These are phyloP conservation scores for Onychorhynchus coronatus DNA, from an alignment of 2,113 vertebrate genomes.

Conservation along the genomic window DNA sequence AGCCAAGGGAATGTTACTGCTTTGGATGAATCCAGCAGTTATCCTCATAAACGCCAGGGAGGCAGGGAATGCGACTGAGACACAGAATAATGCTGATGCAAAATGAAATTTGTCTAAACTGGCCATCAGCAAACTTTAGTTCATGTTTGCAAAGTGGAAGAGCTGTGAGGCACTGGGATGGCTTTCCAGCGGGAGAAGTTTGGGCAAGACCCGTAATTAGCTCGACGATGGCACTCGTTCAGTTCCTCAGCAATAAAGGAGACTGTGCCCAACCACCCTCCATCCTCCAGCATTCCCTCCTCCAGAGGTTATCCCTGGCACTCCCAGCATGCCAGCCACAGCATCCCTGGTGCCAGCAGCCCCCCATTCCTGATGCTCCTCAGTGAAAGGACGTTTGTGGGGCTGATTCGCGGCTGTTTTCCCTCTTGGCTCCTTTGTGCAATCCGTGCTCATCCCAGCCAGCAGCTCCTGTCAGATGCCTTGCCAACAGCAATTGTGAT, in stretches of 20 bases:
- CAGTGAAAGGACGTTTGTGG: neutral
- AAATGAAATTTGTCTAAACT: conserved; percentile 34
- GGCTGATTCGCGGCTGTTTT: conserved; percentile 10
- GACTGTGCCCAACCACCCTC: neutral
- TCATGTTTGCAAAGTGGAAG: neutral
- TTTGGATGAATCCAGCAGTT: neutral
- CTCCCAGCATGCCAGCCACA: neutral
- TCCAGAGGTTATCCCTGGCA: neutral
- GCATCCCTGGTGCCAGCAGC: neutral
- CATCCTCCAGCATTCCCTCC: neutral
- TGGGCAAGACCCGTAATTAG: conserved; percentile 47
- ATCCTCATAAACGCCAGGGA: neutral
- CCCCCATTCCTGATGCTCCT: neutral
- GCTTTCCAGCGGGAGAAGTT: conserved; percentile 38
- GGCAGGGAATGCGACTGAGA: neutral
- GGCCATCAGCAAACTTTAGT: neutral
- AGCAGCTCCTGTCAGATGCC: conserved; percentile 52
- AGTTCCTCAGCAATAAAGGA: neutral
- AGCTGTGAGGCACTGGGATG: neutral
- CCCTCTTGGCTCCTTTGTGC: conserved; percentile 16
- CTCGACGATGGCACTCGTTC: neutral
- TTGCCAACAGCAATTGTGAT: conserved; percentile 65
- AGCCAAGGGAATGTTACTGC: neutral
- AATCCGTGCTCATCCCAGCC: conserved; percentile 46
- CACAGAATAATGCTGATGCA: neutral